A percentile compares a stretch with the other conserved stretches of the same genome.
phyloP scores from a whole-genome alignment of 2,888 invertebrate species.

The Helicoverpa assulta region DNA sequence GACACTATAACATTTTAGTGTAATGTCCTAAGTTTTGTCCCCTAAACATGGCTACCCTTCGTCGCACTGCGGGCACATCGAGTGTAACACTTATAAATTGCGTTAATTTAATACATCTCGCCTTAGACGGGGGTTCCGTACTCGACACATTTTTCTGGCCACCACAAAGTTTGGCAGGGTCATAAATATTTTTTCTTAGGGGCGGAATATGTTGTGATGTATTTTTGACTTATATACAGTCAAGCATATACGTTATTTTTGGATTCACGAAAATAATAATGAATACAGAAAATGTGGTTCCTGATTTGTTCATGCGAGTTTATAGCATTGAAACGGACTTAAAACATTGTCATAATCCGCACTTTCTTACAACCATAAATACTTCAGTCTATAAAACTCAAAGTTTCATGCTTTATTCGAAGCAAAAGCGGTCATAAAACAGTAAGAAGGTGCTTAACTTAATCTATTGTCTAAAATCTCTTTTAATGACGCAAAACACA shows the following conservation, averaged over 20 bases:
- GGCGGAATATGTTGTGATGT: conserved; percentile 18
- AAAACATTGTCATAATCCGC: conserved; percentile 31
- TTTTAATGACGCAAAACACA: conserved; percentile 28
- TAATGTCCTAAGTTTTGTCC: conserved; percentile 65
- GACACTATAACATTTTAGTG: conserved; percentile 66
- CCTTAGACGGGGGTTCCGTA: conserved; percentile 65
- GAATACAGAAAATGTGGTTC: too few relatives aligned
- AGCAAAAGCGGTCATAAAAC: conserved; percentile 48
- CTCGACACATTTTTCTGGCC: conserved; percentile 71
- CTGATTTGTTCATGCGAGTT: neutral
- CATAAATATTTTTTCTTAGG: conserved; percentile 68
- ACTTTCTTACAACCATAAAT: conserved; percentile 35
- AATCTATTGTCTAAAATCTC: conserved; percentile 11
- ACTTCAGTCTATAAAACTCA: conserved; percentile 46
- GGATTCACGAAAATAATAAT: too few relatives aligned
- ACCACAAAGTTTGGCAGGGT: conserved; percentile 64
- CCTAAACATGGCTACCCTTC: conserved; percentile 63
- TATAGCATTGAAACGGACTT: conserved; percentile 7
- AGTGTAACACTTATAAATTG: conserved; percentile 83
- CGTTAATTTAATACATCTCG: conserved; percentile 84
- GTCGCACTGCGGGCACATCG: conserved; percentile 75
- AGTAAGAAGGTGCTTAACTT: conserved; percentile 33
- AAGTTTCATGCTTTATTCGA: conserved; percentile 43
- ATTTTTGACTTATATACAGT: conserved; percentile 18
- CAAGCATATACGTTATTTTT: conserved; percentile 7